phyloP scores from a whole-genome alignment of 2,888 invertebrate genomes.

The Clunio marinus region DNA sequence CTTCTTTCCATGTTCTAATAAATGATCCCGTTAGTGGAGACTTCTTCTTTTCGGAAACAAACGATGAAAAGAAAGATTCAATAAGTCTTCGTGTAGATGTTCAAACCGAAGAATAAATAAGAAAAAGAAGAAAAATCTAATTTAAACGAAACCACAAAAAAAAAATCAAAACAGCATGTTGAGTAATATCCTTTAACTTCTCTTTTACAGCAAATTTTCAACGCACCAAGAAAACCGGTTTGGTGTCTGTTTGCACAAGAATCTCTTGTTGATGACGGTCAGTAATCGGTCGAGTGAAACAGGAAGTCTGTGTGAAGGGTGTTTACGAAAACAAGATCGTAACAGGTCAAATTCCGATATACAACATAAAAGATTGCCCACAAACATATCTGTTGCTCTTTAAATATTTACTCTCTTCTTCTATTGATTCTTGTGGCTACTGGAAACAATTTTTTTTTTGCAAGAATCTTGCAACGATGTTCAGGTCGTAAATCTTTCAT shows the following conservation, averaged over 20 bases:
- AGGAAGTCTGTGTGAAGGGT: constrained; percentile 35
- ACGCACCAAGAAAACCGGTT: constrained; percentile 7
- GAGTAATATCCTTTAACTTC: constrained; percentile 34
- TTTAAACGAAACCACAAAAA: constrained; percentile 37
- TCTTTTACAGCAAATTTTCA: constrained; percentile 4
- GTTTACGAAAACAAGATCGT: constrained; percentile 27
- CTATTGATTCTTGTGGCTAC: constrained; percentile 14
- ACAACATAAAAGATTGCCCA: background rate
- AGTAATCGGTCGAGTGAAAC: constrained; percentile 28
- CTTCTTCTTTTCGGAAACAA: constrained; percentile 28
- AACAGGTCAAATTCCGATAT: constrained; percentile 38
- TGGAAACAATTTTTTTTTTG: background rate
- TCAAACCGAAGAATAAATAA: background rate
- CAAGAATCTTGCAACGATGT: background rate
- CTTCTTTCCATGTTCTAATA: constrained; percentile 12
- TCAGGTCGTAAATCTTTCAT: constrained; percentile 7
- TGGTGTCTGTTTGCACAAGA: background rate
- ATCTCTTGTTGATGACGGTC: constrained; percentile 33
- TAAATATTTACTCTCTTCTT: constrained; percentile 23
- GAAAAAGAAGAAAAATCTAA: constrained; percentile 12
- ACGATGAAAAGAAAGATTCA: background rate
- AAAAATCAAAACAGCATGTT: constrained; percentile 37
- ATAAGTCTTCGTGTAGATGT: background rate
- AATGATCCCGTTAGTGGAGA: background rate
- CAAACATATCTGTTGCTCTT: constrained; percentile 25